Evolutionary conservation across 2,113 vertebrate species (phyloP).

Genomic region (Solenodon paradoxus): DNA sequence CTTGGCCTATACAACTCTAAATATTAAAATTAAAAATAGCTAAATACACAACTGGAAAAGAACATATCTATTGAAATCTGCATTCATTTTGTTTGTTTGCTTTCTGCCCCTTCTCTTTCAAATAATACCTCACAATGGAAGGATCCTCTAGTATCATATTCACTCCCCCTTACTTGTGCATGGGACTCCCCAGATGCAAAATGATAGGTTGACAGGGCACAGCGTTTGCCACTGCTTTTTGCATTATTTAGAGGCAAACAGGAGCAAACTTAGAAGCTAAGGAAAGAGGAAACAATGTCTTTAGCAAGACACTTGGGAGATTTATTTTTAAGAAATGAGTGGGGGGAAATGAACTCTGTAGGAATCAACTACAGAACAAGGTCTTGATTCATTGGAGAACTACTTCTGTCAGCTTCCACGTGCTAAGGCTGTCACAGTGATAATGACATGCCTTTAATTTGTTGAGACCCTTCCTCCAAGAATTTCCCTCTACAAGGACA

Average conservation of each 20-base stretch:
- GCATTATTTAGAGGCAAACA: slow-evolving; percentile 48
- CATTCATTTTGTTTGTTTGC: background rate
- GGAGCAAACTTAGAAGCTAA: slow-evolving; percentile 16
- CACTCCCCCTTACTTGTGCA: background rate
- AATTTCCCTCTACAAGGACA: background rate
- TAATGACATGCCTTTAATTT: background rate
- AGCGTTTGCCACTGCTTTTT: slow-evolving; percentile 20
- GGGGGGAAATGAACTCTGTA: background rate
- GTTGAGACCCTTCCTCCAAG: background rate
- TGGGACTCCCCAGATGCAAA: background rate
- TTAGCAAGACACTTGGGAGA: slow-evolving; percentile 28
- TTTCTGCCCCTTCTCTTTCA: background rate
- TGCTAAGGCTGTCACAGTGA: background rate
- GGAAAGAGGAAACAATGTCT: slow-evolving; percentile 6
- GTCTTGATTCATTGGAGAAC: background rate
- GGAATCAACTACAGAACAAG: background rate
- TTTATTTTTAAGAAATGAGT: slow-evolving; percentile 45
- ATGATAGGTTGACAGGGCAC: slow-evolving; percentile 12
- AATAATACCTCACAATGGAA: background rate
- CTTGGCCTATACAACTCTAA: slow-evolving; percentile 7
- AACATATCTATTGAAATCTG: slow-evolving; percentile 30
- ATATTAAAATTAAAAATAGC: slow-evolving; percentile 45
- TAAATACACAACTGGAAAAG: slow-evolving; percentile 30
- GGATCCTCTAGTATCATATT: background rate
- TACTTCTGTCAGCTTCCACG: background rate